These are phyloP conservation scores for Euleptes europaea DNA, from an alignment of 2,113 vertebrate genomes.

Conservation along the genomic window DNA sequence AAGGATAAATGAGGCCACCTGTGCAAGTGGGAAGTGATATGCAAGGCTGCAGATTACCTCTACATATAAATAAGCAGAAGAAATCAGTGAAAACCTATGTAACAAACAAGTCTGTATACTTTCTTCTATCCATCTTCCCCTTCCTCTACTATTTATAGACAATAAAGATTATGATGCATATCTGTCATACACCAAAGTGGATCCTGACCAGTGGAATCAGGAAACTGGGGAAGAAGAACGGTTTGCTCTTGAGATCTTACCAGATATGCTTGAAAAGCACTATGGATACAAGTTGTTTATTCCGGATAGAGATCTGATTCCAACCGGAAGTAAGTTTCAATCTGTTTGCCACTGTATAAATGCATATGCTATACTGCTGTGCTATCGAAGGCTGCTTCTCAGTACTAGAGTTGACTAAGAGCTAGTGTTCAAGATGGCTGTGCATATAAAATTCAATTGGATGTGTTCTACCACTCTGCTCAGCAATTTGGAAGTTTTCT, in stretches of 20 bases:
- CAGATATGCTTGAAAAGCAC: conserved; percentile 98
- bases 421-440: not conserved
- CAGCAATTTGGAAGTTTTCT: not conserved
- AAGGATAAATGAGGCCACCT: not conserved
- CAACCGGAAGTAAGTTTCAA: conserved; percentile 93
- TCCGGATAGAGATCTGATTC: conserved; percentile 98
- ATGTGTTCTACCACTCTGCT: not conserved
- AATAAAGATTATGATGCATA: conserved; percentile 99
- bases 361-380: not conserved
- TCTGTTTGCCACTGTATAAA: not conserved
- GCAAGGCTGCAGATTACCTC: too few relatives aligned
- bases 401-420: not conserved
- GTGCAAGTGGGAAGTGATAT: not conserved
- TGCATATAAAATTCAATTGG: not conserved
- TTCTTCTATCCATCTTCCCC: not conserved
- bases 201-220: conserved; percentile 98
- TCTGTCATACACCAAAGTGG: conserved; percentile 98
- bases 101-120: not conserved
- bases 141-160: conserved; percentile 73
- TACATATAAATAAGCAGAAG: not conserved
- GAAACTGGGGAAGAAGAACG: conserved; percentile 97
- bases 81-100: not conserved
- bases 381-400: not conserved
- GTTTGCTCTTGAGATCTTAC: conserved; percentile 96
- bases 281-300: conserved; percentile 99